Conservation (phyloP, 1,140 invertebrate genomes). For the Zaprionus kolodkinae region DNA sequence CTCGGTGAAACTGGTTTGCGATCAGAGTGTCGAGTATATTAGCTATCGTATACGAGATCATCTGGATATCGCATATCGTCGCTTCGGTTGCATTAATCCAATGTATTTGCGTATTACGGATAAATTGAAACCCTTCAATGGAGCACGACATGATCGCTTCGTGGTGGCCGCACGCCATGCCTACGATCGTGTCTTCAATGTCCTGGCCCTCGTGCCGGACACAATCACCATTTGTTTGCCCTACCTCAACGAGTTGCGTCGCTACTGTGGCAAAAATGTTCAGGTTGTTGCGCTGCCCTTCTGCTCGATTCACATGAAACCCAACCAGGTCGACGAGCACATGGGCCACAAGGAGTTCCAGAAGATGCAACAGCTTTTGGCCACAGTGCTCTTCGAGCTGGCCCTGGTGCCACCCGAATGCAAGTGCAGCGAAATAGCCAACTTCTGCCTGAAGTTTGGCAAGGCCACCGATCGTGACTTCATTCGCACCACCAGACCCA, state of each 20-base stretch:
- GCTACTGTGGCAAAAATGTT: constrained; percentile 4
- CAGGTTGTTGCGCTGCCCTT: constrained; percentile 42
- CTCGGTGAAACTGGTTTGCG: constrained; percentile 43
- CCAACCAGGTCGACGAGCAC: constrained; percentile 20
- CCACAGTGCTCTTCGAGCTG: constrained; percentile 37
- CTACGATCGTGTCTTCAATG: constrained; percentile 3
- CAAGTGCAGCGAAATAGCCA: constrained; percentile 36
- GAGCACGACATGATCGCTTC: not conserved
- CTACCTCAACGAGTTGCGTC: constrained; percentile 39
- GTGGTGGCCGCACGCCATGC: constrained; percentile 15
- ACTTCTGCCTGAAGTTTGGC: constrained; percentile 30
- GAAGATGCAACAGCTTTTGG: constrained; percentile 15
- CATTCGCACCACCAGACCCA: not conserved
- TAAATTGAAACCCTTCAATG: constrained; percentile 25
- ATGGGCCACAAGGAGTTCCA: not conserved
- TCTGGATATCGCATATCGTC: constrained; percentile 17
- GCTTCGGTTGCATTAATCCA: constrained; percentile 11
- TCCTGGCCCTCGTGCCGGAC: constrained; percentile 13
- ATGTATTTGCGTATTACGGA: constrained; percentile 14
- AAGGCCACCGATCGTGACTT: constrained; percentile 12
- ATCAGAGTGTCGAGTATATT: constrained; percentile 27
- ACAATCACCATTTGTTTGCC: constrained; percentile 28
- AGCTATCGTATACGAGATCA: constrained; percentile 7
- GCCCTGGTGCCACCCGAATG: constrained; percentile 29
- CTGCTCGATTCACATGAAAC: constrained; percentile 21